These are phyloP conservation scores for Drosophila birchii DNA, from an alignment of 2,888 invertebrate genomes.

Conservation along the genomic window DNA sequence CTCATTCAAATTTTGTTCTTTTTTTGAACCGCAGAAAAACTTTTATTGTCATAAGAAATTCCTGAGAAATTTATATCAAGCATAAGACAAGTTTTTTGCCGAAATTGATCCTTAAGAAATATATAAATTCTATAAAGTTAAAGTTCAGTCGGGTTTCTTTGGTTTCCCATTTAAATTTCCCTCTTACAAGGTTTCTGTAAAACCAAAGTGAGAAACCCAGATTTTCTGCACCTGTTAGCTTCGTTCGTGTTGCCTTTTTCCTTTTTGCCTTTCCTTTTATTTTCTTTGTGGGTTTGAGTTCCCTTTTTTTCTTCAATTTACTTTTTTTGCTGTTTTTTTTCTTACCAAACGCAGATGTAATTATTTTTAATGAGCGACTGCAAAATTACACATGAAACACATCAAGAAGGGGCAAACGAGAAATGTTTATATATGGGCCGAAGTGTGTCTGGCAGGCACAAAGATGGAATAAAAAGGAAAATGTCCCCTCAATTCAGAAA, in stretches of 20 bases:
- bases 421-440: conserved; percentile 57
- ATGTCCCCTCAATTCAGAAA: conserved; percentile 16
- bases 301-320: conserved; percentile 20
- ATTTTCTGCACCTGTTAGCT: conserved; percentile 58
- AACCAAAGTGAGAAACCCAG: conserved; percentile 17
- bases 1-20: background rate
- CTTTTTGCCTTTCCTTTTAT: conserved; percentile 23
- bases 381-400: conserved; percentile 78
- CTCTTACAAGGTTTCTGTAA: conserved; percentile 12
- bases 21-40: background rate
- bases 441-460: conserved; percentile 34
- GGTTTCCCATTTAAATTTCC: conserved; percentile 15
- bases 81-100: background rate
- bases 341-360: conserved; percentile 71
- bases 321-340: conserved; percentile 7
- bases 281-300: conserved; percentile 26
- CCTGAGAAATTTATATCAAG: background rate
- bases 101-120: background rate
- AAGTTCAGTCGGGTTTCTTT: conserved; percentile 1
- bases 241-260: conserved; percentile 31
- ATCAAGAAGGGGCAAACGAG: conserved; percentile 5
- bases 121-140: background rate
- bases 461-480: conserved; percentile 31
- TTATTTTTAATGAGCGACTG: conserved; percentile 79
- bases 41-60: background rate